Evolutionary conservation across 2,113 vertebrate species (phyloP).

Genomic region (Gasterosteus nipponicus): DNA sequence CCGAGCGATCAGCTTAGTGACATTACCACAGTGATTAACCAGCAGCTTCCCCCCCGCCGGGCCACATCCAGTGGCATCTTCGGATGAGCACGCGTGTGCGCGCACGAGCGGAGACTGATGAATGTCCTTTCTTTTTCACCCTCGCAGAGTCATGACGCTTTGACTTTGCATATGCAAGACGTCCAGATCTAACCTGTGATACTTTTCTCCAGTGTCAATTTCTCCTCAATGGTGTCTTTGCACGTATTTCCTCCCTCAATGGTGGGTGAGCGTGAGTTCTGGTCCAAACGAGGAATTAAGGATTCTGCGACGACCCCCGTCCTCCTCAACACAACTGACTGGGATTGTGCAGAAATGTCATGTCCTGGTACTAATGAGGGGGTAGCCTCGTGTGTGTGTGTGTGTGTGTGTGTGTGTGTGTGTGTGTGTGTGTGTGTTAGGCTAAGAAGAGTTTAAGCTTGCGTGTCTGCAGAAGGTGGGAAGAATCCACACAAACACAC

Average conservation of each 20-base stretch:
- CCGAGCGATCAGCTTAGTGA: slow-evolving; percentile 72
- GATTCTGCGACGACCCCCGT: slow-evolving; percentile 39
- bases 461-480: slow-evolving; percentile 30
- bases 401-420: slow-evolving; percentile 44
- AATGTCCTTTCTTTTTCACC: not conserved
- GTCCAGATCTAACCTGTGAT: not conserved
- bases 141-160: not conserved
- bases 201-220: not conserved
- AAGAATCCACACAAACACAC: slow-evolving; percentile 43
- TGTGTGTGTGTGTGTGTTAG: slow-evolving; percentile 38
- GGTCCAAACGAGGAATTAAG: slow-evolving; percentile 54
- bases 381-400: slow-evolving; percentile 35
- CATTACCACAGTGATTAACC: slow-evolving; percentile 71
- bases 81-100: not conserved
- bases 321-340: slow-evolving; percentile 12
- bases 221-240: not conserved
- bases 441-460: slow-evolving; percentile 59
- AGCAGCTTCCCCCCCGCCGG: slow-evolving; percentile 30
- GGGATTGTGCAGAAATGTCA: slow-evolving; percentile 70
- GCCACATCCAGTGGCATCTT: slow-evolving; percentile 57
- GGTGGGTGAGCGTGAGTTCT: slow-evolving; percentile 23
- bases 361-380: slow-evolving; percentile 73
- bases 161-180: not conserved
- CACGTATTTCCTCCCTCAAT: not conserved
- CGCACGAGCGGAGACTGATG: not conserved